Percentiles rank a stretch among this genome's conserved stretches.
Conservation (phyloP, 2,113 vertebrate species). For the Rhinoptilus africanus region DNA sequence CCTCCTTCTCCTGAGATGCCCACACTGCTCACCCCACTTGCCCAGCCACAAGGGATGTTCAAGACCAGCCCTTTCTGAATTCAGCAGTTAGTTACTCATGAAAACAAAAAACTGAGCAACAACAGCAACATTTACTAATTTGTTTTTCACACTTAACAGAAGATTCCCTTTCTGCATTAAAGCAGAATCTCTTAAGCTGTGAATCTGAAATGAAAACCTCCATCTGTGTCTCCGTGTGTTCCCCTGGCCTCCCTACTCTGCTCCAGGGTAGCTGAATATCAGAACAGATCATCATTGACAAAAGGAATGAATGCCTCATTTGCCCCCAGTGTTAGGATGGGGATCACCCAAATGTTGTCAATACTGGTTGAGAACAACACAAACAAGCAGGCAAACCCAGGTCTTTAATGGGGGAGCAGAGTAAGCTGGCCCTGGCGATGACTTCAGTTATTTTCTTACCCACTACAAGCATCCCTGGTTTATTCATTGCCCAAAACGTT, state of each 20-base stretch:
- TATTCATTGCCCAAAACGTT: neutral
- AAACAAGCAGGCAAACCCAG: neutral
- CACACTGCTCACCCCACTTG: neutral
- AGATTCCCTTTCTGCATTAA: constrained; percentile 33
- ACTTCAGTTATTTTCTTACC: neutral
- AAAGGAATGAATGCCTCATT: neutral
- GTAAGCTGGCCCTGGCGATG: neutral
- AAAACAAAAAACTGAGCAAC: constrained; percentile 52
- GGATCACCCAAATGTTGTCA: neutral
- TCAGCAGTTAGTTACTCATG: neutral
- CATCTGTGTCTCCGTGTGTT: constrained; percentile 61
- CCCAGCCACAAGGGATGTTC: neutral
- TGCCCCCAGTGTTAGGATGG: neutral
- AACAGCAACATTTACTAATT: constrained; percentile 50
- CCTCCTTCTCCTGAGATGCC: neutral
- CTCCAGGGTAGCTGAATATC: constrained; percentile 39
- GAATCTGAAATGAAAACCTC: constrained; percentile 57
- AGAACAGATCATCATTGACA: constrained; percentile 17
- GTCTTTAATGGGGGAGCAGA: neutral
- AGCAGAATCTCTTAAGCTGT: constrained; percentile 46
- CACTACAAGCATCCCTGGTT: neutral
- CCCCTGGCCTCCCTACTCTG: constrained; percentile 20
- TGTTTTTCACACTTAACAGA: constrained; percentile 62
- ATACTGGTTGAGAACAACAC: neutral
- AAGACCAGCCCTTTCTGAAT: neutral